Percentiles rank a stretch among this genome's conserved stretches.
Evolutionary conservation across 53 echinoderm and acorn worm species (phyloP).

Genomic region (Paracentrotus lividus): DNA sequence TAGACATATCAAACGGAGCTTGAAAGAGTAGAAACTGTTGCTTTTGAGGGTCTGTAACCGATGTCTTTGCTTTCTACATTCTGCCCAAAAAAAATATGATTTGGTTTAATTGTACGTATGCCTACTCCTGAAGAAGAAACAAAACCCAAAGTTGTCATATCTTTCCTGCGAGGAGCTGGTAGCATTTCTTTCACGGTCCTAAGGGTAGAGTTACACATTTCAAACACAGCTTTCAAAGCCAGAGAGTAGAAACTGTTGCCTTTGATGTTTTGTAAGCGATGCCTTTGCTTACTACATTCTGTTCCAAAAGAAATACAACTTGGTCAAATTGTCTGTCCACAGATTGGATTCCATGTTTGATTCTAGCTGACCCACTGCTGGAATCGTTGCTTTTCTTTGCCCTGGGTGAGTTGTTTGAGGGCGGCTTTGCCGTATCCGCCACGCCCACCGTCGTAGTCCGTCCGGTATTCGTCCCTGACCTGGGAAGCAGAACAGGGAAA

Average conservation of each 20-base stretch:
- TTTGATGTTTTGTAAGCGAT: not conserved
- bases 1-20: not conserved
- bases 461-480: slow-evolving; percentile 98
- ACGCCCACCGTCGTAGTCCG: slow-evolving; percentile 93
- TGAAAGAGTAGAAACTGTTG: not conserved
- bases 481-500: slow-evolving; percentile 15
- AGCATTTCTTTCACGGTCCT: too few species aligned
- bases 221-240: too few species aligned
- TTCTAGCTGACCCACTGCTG: slow-evolving; percentile 66
- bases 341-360: not conserved
- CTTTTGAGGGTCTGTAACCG: not conserved
- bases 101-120: too few species aligned
- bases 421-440: slow-evolving; percentile 95
- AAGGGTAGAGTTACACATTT: too few species aligned
- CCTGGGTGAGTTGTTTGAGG: slow-evolving; percentile 77
- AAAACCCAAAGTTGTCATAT: too few species aligned
- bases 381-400: slow-evolving; percentile 22
- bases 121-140: too few species aligned
- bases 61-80: not conserved
- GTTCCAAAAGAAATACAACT: not conserved
- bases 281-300: too few species aligned
- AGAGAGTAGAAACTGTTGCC: not conserved
- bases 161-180: too few species aligned
- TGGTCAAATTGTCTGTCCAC: not conserved
- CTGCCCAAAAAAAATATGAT: not conserved